Conservation (phyloP, 2,113 vertebrate species). For the Protomyctophum bolini region DNA sequence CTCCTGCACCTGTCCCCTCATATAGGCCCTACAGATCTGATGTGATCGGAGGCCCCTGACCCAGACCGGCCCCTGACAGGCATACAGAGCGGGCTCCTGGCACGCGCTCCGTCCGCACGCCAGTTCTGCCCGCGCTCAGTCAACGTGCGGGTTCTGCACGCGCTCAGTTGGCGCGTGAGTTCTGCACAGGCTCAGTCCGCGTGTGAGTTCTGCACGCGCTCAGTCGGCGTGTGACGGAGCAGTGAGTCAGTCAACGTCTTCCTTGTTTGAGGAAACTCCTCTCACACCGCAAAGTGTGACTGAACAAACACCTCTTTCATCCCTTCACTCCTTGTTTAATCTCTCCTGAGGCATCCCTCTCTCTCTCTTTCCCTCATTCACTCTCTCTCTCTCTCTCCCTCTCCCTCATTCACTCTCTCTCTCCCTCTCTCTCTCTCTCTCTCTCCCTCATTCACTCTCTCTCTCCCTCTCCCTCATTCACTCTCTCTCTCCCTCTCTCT, state of each 20-base stretch:
- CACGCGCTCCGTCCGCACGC: slow-evolving; percentile 48
- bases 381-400: neutral
- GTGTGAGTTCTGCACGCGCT: slow-evolving; percentile 45
- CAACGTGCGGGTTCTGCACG: slow-evolving; percentile 27
- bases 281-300: slow-evolving; percentile 47
- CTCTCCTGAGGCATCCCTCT: neutral
- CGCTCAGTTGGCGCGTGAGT: slow-evolving; percentile 31
- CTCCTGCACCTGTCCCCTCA: neutral
- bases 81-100: slow-evolving; percentile 68
- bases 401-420: neutral
- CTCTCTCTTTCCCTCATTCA: slow-evolving; percentile 33
- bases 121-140: neutral
- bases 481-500: neutral
- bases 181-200: no score
- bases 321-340: slow-evolving; percentile 21
- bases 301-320: slow-evolving; percentile 72
- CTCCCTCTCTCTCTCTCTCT: neutral
- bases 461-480: neutral
- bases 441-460: neutral
- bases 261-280: slow-evolving; percentile 63
- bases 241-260: slow-evolving; percentile 60
- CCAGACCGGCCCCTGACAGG: slow-evolving; percentile 52
- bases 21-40: neutral
- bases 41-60: neutral
- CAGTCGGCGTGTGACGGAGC: slow-evolving; percentile 44